phyloP scores from a whole-genome alignment of 2,113 vertebrate genomes.

The Crotalus horridus region DNA sequence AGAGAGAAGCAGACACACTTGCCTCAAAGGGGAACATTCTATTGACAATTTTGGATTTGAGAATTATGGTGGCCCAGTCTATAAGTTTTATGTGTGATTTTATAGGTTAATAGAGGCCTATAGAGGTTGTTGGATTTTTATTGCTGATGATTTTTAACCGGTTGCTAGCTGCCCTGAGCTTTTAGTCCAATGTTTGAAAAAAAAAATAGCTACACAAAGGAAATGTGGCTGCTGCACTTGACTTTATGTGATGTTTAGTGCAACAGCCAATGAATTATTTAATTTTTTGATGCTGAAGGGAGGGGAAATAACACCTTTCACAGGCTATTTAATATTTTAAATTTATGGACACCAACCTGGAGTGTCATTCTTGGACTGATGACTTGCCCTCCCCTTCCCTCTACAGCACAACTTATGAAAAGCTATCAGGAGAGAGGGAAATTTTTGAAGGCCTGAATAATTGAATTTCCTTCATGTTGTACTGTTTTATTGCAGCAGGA shows the following conservation, averaged over 20 bases:
- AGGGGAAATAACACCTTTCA: constrained; percentile 33
- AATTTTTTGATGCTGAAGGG: constrained; percentile 4
- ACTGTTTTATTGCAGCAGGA: not conserved
- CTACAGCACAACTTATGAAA: not conserved
- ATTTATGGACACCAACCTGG: constrained; percentile 25
- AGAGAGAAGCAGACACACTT: not conserved
- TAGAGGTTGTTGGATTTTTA: not conserved
- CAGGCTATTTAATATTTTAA: constrained; percentile 33
- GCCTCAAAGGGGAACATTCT: constrained; percentile 33
- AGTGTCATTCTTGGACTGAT: constrained; percentile 12
- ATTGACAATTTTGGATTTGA: constrained; percentile 14
- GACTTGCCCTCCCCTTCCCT: constrained; percentile 24
- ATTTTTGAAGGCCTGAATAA: not conserved
- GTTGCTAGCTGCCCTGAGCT: not conserved
- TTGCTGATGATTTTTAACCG: not conserved
- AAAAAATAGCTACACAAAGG: not conserved
- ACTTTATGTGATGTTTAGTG: constrained; percentile 1
- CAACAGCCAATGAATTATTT: constrained; percentile 23
- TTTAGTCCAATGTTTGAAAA: not conserved
- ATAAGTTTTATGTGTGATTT: not conserved
- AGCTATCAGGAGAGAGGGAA: not conserved
- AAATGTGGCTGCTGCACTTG: constrained; percentile 1
- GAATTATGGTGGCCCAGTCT: not conserved
- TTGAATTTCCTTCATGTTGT: not conserved
- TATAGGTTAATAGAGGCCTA: not conserved